phyloP scores from a whole-genome alignment of 53 echinoderm and acorn worm genomes.

The Pentamera pediparva region DNA sequence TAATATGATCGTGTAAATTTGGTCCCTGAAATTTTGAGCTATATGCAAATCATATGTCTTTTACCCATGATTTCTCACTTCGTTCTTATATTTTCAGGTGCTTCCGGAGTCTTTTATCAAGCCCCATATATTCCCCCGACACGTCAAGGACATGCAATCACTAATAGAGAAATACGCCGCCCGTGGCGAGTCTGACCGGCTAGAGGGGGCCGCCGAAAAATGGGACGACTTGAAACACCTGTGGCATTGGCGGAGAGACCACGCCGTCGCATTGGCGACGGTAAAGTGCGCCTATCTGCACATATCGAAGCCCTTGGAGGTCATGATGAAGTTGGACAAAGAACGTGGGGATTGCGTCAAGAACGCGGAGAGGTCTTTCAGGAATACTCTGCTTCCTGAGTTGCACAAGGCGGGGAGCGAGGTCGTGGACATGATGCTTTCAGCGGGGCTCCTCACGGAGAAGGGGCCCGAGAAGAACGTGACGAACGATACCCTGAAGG shows the following conservation, averaged over 20 bases:
- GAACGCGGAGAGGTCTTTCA: conserved; percentile 68
- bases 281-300: conserved; percentile 90
- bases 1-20: too few species aligned
- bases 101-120: conserved; percentile 89
- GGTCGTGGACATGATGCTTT: conserved; percentile 75
- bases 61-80: too few species aligned
- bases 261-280: conserved; percentile 54
- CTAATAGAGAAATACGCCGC: conserved; percentile 78
- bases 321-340: conserved; percentile 85
- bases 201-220: conserved; percentile 82
- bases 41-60: not conserved
- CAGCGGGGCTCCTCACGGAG: conserved; percentile 55
- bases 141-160: conserved; percentile 81
- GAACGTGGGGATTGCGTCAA: conserved; percentile 74
- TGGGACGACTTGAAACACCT: conserved; percentile 70
- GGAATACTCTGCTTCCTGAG: conserved; percentile 64
- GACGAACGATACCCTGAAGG: not conserved
- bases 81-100: conserved; percentile 44
- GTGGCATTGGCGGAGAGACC: conserved; percentile 77
- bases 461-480: not conserved
- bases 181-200: conserved; percentile 50
- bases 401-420: conserved; percentile 69
- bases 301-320: conserved; percentile 92
- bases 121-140: conserved; percentile 96
- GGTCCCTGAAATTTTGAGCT: too few species aligned